Conservation (phyloP, 1,140 invertebrate species). For the Lepeophtheirus salmonis region DNA sequence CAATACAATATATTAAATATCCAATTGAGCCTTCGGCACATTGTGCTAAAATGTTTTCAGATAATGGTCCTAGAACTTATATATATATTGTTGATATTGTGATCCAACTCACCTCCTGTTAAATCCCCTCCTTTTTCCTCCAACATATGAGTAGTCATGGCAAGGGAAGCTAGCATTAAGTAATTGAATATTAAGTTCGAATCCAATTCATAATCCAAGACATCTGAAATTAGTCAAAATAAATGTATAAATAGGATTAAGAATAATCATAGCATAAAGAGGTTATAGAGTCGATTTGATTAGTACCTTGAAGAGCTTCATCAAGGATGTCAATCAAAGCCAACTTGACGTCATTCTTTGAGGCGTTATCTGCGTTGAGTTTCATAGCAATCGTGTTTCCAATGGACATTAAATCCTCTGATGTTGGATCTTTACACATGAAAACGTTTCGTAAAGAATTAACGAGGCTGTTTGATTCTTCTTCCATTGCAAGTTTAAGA, state of each 20-base stretch:
- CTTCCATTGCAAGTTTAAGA: conserved; percentile 13
- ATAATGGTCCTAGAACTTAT: too few relatives aligned
- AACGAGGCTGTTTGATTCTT: conserved; percentile 8
- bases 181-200: conserved; percentile 15
- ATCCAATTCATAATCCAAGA: conserved; percentile 10
- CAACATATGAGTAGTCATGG: neutral
- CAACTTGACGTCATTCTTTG: conserved; percentile 3
- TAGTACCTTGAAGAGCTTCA: conserved; percentile 15
- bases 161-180: conserved; percentile 13
- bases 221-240: conserved; percentile 8
- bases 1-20: too few relatives aligned
- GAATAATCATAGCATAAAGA: too few relatives aligned
- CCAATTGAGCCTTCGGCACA: too few relatives aligned
- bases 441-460: conserved; percentile 7
- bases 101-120: conserved; percentile 2
- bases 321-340: conserved; percentile 13
- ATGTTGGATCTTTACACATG: neutral
- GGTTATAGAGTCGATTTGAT: too few relatives aligned
- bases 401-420: conserved; percentile 2
- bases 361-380: neutral
- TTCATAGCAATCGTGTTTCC: conserved; percentile 5
- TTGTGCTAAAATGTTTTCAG: too few relatives aligned
- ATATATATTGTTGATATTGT: too few relatives aligned
- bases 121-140: conserved; percentile 3
- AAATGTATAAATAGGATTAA: too few relatives aligned